Conservation (phyloP, 2,797 vertebrate genomes). For the Lepilemur septentrionalis region DNA sequence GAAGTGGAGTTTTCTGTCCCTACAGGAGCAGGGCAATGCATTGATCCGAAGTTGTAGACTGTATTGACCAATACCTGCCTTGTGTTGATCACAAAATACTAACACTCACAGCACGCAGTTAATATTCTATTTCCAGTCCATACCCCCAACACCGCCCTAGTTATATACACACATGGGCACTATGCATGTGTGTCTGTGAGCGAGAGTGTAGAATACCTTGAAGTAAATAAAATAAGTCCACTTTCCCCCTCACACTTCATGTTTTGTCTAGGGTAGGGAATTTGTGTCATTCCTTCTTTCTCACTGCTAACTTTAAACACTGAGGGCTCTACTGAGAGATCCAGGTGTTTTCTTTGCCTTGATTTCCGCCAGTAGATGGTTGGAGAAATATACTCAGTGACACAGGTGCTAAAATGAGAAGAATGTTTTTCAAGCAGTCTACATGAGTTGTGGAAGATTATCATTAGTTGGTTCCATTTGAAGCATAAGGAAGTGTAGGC, state of each 20-base stretch:
- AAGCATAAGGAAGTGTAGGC: no score
- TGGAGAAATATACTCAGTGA: not conserved
- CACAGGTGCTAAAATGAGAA: not conserved
- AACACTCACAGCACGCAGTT: not conserved
- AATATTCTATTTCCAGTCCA: not conserved
- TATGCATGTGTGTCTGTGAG: not conserved
- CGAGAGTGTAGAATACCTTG: no score
- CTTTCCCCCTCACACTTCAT: not conserved
- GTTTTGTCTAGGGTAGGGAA: not conserved
- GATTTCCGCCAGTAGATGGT: not conserved
- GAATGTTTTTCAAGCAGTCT: not conserved
- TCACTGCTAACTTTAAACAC: not conserved
- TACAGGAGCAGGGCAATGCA: not conserved
- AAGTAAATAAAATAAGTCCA: not conserved
- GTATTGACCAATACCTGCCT: not conserved
- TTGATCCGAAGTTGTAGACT: not conserved
- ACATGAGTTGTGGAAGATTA: not conserved
- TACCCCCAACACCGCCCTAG: fast-evolving
- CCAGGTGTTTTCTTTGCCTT: not conserved
- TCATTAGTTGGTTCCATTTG: fast-evolving
- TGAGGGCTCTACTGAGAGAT: not conserved
- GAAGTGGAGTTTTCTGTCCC: not conserved
- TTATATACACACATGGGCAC: not conserved
- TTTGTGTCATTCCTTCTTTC: not conserved
- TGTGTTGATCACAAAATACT: not conserved